These are phyloP conservation scores for Sussaba pulchella DNA, from an alignment of 2,888 invertebrate species.

Conservation along the genomic window DNA sequence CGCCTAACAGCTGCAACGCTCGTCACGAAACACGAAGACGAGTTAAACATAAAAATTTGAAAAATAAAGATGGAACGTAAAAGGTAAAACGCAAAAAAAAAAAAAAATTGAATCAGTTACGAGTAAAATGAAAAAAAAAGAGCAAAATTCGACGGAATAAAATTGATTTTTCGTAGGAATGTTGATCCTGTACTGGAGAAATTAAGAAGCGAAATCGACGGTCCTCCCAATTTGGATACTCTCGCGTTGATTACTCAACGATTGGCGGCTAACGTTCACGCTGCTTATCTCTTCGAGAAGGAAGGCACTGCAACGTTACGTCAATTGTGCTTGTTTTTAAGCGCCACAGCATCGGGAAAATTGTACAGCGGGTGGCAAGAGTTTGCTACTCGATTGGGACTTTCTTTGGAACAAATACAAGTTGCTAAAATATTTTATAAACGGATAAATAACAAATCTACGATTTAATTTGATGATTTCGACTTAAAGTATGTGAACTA, in stretches of 20 bases:
- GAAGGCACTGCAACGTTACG: conserved; percentile 73
- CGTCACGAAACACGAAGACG: not conserved
- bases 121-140: not conserved
- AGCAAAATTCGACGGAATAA: not conserved
- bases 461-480: not conserved
- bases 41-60: not conserved
- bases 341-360: conserved; percentile 77
- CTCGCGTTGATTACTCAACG: conserved; percentile 69
- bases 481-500: not conserved
- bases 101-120: not conserved
- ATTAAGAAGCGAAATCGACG: conserved; percentile 73
- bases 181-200: conserved; percentile 76
- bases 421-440: conserved; percentile 62
- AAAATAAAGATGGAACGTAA: conserved; percentile 54
- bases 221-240: conserved; percentile 74
- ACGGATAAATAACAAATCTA: not conserved
- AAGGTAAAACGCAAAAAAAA: conserved; percentile 46
- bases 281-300: conserved; percentile 77
- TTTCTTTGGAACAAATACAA: conserved; percentile 79
- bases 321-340: conserved; percentile 77
- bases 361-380: conserved; percentile 79
- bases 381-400: conserved; percentile 77
- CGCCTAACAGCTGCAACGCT: not conserved
- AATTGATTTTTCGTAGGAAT: conserved; percentile 63
- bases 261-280: conserved; percentile 75